Base-by-base conservation (phyloP, 1,140 invertebrate species). In the Atta colombica region DNA sequence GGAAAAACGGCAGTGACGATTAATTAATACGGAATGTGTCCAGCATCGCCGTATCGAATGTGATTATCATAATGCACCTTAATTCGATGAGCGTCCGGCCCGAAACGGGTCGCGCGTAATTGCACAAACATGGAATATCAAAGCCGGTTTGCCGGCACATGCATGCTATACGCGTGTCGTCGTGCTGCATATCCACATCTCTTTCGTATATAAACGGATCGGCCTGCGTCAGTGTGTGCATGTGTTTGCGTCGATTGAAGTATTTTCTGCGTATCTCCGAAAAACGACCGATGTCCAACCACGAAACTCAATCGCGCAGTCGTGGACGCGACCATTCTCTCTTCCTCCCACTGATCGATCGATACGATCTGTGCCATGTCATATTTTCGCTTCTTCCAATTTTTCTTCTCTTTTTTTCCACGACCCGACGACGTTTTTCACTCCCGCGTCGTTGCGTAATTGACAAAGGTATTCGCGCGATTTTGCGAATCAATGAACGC, bases 61-160 rank as follows among this genome's bases (percentile, higher is more conserved):
- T 75, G 85, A 92, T 93, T 92, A 91, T 92, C 87, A 93, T 93
- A 92, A 93, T 92, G 90, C 87, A 90, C 88, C 91, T 91, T 91
- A 92, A 93, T 92, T 92, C 85, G 90, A 91, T 92, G 84, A 92
- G 75, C 78, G 84, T 86, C 58, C 88, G 84, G 86, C 85, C 87
- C 82, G 87, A 91, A 92, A 91, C 87, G 88, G 88, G 85, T 89
- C 86, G 88, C 84, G 77, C 88, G 88, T 92, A 93, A 93, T 92
- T 92, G 88, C 87, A 91, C 91, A 93, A 92, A 93, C 90, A 92
- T 86, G 81, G 75, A 87, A 91, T 90, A 93, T 93, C 91, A 93
- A 92, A 92, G 91, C 89, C 85, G 65, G 78, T 77, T 85, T 86
- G 72, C 63, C 28, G 45, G 71, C 77, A 85, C 87, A 68, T 58